Conservation (phyloP, 2,113 vertebrate genomes). For the Orycteropus afer region DNA sequence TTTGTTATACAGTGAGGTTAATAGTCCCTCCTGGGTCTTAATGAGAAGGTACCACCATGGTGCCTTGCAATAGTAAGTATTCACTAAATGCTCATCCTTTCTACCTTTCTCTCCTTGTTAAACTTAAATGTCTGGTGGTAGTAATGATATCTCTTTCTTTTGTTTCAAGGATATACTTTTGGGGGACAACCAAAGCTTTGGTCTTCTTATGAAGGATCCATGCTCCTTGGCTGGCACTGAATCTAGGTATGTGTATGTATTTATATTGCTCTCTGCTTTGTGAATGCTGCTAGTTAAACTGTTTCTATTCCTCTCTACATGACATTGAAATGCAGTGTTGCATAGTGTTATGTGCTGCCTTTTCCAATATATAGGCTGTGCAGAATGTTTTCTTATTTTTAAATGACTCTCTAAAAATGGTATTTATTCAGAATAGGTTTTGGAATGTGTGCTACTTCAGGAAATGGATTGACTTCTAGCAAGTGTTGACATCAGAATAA, state of each 20-base stretch:
- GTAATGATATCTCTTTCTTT: constrained; percentile 30
- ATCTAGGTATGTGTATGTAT: constrained; percentile 84
- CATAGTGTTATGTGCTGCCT: background rate
- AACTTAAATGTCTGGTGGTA: background rate
- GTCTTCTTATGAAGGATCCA: constrained; percentile 80
- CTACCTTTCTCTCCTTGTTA: background rate
- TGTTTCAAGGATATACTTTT: constrained; percentile 88
- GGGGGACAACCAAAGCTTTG: constrained; percentile 81
- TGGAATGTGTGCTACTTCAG: background rate
- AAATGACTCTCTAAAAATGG: background rate
- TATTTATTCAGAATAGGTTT: background rate
- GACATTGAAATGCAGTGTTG: background rate
- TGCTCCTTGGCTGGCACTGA: constrained; percentile 71
- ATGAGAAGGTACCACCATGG: too few relatives aligned
- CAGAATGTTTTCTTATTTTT: background rate
- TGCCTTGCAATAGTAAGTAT: background rate
- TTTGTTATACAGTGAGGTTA: background rate
- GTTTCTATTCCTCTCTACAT: background rate
- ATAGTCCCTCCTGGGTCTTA: too few relatives aligned
- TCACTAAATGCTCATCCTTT: background rate
- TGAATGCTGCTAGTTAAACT: background rate
- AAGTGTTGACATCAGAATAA: background rate
- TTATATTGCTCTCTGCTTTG: background rate
- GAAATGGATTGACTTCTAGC: background rate
- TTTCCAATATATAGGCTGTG: background rate